These are phyloP conservation scores for Acomys russatus DNA, from an alignment of 2,797 vertebrate species.

Conservation along the genomic window DNA sequence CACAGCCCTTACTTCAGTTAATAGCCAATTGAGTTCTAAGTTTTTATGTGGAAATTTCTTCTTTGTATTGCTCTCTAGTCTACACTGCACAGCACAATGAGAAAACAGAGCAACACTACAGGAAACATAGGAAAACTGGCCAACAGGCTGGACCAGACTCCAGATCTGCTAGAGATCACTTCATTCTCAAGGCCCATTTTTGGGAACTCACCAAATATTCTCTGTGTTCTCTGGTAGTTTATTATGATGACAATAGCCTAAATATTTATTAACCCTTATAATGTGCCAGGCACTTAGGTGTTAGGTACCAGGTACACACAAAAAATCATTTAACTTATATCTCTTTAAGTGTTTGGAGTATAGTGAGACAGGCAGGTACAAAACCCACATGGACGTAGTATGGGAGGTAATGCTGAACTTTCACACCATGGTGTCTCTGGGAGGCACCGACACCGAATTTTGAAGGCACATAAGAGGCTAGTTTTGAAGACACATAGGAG, in stretches of 20 bases:
- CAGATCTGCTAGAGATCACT: neutral
- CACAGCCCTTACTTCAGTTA: constrained; percentile 55
- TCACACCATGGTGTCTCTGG: neutral
- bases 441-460: neutral
- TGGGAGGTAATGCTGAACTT: neutral
- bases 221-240: neutral
- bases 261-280: constrained; percentile 5
- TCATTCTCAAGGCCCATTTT: neutral
- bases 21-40: constrained; percentile 31
- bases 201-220: neutral
- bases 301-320: neutral
- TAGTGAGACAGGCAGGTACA: neutral
- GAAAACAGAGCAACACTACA: constrained; percentile 41
- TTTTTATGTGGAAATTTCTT: constrained; percentile 62
- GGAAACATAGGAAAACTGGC: neutral
- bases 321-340: neutral
- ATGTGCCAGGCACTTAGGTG: neutral
- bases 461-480: neutral
- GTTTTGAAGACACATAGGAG: neutral
- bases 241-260: neutral
- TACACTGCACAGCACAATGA: constrained; percentile 37
- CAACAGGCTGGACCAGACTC: neutral
- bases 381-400: neutral
- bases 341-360: neutral
- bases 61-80: constrained; percentile 16